Evolutionary conservation across 2,113 vertebrate species (phyloP).

Genomic region (Notarius lentiginosus): DNA sequence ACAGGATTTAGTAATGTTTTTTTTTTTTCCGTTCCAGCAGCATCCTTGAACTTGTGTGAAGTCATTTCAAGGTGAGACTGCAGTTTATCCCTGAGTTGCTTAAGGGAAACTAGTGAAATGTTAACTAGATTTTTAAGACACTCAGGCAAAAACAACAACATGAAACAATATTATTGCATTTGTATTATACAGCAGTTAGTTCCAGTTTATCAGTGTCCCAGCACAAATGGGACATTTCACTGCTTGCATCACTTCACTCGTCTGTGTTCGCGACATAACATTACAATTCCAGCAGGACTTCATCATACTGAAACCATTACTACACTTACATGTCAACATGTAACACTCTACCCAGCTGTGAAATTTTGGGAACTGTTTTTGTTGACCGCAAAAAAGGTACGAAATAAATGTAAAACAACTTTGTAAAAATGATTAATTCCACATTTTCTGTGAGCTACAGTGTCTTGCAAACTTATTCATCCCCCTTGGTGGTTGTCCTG

Average conservation of each 20-base stretch:
- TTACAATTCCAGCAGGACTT: neutral
- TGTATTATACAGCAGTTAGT: neutral
- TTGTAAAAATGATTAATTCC: neutral
- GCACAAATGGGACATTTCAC: neutral
- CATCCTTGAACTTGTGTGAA: constrained; percentile 2
- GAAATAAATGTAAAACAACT: neutral
- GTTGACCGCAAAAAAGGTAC: neutral
- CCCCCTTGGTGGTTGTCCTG: too few relatives aligned
- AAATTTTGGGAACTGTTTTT: neutral
- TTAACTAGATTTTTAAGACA: neutral
- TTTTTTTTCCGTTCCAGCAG: constrained; percentile 11
- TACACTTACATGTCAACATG: neutral
- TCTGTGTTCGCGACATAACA: neutral
- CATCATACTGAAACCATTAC: neutral
- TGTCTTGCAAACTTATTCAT: too few relatives aligned
- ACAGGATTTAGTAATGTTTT: constrained; percentile 1
- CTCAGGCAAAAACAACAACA: neutral
- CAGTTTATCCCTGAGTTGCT: neutral
- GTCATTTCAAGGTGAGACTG: neutral
- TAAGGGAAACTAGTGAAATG: neutral
- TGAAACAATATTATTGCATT: neutral
- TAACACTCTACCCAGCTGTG: neutral
- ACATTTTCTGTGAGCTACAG: neutral
- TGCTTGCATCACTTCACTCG: neutral
- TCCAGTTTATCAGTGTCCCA: too few relatives aligned